phyloP scores from a whole-genome alignment of 2,888 invertebrate species.

The Ectobius pallidus region DNA sequence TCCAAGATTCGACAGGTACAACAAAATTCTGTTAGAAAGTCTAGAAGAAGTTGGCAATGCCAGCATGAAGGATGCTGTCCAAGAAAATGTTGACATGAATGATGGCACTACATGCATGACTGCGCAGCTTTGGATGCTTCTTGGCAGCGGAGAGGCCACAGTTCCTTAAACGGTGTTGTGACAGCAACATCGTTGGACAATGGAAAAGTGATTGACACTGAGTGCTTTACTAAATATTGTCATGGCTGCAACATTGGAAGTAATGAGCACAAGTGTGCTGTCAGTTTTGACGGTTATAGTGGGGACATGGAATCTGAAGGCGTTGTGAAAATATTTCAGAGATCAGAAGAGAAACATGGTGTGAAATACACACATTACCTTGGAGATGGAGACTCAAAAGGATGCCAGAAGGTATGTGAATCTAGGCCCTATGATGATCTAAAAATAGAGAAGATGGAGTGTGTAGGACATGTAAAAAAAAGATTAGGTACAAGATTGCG shows the following conservation, averaged over 20 bases:
- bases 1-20: too few species aligned
- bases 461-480: constrained; percentile 32
- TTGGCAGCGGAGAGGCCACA: constrained; percentile 5
- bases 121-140: background rate
- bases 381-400: constrained; percentile 14
- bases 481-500: constrained; percentile 28
- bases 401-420: background rate
- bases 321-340: constrained; percentile 30
- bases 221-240: background rate
- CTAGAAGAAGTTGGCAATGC: too few species aligned
- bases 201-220: background rate
- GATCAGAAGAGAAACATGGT: constrained; percentile 35
- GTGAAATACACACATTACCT: background rate
- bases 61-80: background rate
- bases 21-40: too few species aligned
- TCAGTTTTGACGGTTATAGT: constrained; percentile 40
- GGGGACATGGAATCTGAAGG: constrained; percentile 42
- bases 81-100: background rate
- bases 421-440: background rate
- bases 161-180: constrained; percentile 12
- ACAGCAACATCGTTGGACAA: background rate
- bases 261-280: constrained; percentile 17
- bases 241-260: background rate
- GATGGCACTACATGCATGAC: background rate
- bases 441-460: constrained; percentile 23